phyloP scores from a whole-genome alignment of 2,797 vertebrate genomes.

The Streptopelia turtur region DNA sequence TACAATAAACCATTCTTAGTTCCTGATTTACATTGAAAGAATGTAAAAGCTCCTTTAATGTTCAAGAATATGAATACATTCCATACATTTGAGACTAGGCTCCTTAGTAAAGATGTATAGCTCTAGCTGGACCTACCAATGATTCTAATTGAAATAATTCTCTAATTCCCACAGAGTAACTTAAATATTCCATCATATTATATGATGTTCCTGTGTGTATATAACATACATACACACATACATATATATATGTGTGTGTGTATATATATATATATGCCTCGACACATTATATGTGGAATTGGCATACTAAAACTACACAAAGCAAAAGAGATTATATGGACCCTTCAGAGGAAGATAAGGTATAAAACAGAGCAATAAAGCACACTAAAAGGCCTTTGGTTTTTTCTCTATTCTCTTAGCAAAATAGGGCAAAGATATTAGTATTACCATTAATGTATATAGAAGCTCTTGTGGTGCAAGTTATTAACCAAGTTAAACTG shows the following conservation, averaged over 20 bases:
- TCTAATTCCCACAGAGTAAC: background rate
- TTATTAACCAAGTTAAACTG: background rate
- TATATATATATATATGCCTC: too few species aligned
- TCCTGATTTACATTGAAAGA: slow-evolving; percentile 56
- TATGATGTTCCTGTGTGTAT: background rate
- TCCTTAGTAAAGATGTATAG: slow-evolving; percentile 50
- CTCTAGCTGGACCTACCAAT: slow-evolving; percentile 56
- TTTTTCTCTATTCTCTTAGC: background rate
- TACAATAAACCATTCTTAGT: slow-evolving; percentile 57
- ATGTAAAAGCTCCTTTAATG: slow-evolving; percentile 60
- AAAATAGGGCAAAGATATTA: background rate
- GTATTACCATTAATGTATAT: background rate
- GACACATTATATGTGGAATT: background rate
- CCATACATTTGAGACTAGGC: slow-evolving; percentile 8
- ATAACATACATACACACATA: background rate
- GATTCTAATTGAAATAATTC: slow-evolving; percentile 49
- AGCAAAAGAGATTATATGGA: background rate
- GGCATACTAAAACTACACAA: background rate
- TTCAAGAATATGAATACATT: slow-evolving; percentile 68
- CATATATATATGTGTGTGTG: too few species aligned
- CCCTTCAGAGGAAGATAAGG: background rate
- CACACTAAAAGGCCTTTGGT: background rate
- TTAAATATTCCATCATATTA: slow-evolving; percentile 45
- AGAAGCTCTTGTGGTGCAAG: background rate
- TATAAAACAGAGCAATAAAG: background rate